phyloP scores from a whole-genome alignment of 1,140 invertebrate species.

The Drosophila teissieri region DNA sequence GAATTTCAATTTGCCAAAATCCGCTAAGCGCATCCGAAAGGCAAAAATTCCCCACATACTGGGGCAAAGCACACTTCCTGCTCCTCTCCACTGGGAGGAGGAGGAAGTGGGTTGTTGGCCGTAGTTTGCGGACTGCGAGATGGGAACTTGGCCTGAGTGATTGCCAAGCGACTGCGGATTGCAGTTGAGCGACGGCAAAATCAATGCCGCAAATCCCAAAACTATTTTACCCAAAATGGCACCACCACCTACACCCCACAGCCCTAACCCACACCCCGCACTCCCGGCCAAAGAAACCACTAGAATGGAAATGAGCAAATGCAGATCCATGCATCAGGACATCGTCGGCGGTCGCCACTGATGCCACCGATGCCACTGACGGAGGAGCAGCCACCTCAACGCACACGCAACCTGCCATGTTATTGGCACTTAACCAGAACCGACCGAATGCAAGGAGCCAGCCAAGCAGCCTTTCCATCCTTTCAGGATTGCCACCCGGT shows the following conservation, averaged over 20 bases:
- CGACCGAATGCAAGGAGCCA: slow-evolving; percentile 64
- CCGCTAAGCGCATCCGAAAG: slow-evolving; percentile 46
- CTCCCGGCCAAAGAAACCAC: slow-evolving; percentile 28
- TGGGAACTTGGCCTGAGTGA: slow-evolving; percentile 58
- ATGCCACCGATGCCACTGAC: slow-evolving; percentile 11
- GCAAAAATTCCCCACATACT: slow-evolving; percentile 36
- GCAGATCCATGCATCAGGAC: slow-evolving; percentile 47
- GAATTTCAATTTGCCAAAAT: slow-evolving; percentile 66
- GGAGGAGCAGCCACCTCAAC: slow-evolving; percentile 39
- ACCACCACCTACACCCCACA: background rate
- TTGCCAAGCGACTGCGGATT: slow-evolving; percentile 55
- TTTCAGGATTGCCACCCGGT: slow-evolving; percentile 34
- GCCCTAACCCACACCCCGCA: background rate
- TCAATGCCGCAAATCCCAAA: slow-evolving; percentile 81
- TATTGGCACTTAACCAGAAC: slow-evolving; percentile 80
- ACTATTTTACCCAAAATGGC: slow-evolving; percentile 72
- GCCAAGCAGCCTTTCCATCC: slow-evolving; percentile 65
- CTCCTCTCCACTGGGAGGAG: no score
- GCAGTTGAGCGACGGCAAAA: slow-evolving; percentile 73
- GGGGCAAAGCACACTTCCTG: slow-evolving; percentile 10
- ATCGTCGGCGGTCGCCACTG: slow-evolving; percentile 33
- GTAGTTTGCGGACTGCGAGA: background rate
- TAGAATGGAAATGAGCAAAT: slow-evolving; percentile 79
- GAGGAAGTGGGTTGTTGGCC: background rate
- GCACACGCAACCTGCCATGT: slow-evolving; percentile 74